Evolutionary conservation across 2,888 invertebrate genomes (phyloP), one percentile per base, ranked within the genome.

Genomic region (Gortyna flavago): DNA sequence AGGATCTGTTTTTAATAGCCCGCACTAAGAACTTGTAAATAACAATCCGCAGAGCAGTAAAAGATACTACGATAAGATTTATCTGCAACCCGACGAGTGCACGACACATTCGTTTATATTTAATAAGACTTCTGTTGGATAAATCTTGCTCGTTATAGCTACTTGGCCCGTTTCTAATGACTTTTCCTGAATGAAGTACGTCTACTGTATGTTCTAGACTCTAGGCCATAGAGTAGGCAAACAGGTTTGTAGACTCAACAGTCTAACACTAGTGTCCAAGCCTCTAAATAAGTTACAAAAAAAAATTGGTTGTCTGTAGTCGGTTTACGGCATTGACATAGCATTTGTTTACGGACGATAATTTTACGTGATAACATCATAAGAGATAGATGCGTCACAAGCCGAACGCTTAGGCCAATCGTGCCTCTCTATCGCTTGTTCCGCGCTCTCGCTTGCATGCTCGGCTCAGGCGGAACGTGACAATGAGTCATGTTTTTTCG

Each of bases 1-100:
- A 41, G 44, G 21, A 74, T 69, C 8, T 72, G 70, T 69, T 77
- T 84, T 81, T 78, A 85, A 85, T 85, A 81, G 68, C 32, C 32
- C 41, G 25, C 62, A 41, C 61, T 84, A 69, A 75, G 66, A 79
- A 73, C 62, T 59, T 54, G 48, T 59, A 73, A 78, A 68, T 83
- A 83, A 83, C 32, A 54, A 68, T 35, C 35, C 7, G 21, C 41
- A 13, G 2, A 66, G 35, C 44, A 68, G n/a, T 68, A 54, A 67
- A 77, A 69, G 21, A 38, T 44, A 82, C 25, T 69, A 25, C 81
- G 62, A 76, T 82, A 81, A 76, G 25, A 64, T 67, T 68, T 80
- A 80, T 73, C 67, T 68, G 32, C 51, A 66, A 69, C 16, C 11
- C 38, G 35, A 29, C 57, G 25, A 65, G 8, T 35, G 25, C 25